Conservation (phyloP, 2,797 vertebrate genomes). For the Bothrops alternatus region DNA sequence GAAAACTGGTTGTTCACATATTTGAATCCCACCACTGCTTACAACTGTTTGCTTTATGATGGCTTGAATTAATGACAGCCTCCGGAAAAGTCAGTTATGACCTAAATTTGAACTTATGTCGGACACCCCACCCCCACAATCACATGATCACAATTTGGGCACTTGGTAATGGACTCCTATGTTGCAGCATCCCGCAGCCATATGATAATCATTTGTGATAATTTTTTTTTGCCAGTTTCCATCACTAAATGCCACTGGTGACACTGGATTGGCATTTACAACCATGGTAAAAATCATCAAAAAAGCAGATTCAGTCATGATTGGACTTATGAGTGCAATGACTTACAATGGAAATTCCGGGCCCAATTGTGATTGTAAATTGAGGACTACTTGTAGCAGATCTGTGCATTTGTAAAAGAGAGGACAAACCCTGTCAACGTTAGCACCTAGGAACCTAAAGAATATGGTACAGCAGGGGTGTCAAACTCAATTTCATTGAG, state of each 20-base stretch:
- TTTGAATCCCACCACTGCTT: too few relatives aligned
- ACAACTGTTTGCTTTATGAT: background rate
- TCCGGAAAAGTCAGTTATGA: background rate
- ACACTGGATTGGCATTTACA: too few relatives aligned
- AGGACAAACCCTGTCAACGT: background rate
- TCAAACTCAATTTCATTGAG: too few relatives aligned
- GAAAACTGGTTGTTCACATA: too few relatives aligned
- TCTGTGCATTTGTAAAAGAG: background rate
- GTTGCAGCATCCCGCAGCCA: too few relatives aligned
- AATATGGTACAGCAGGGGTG: background rate
- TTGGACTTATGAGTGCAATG: background rate
- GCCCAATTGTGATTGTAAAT: background rate
- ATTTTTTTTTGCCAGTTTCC: too few relatives aligned
- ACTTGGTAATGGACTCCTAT: too few relatives aligned
- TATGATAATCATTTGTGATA: too few relatives aligned
- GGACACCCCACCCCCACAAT: background rate
- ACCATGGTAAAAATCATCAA: too few relatives aligned
- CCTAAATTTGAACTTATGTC: background rate
- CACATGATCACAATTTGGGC: background rate
- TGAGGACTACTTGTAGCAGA: background rate
- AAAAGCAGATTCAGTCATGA: background rate
- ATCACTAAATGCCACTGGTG: too few relatives aligned
- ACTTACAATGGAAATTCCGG: background rate
- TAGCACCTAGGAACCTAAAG: background rate
- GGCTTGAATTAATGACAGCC: too few relatives aligned